Percentiles rank a stretch among this genome's conserved stretches.
These are phyloP conservation scores for Resseliella maxima DNA, from an alignment of 2,888 invertebrate species.

Conservation along the genomic window DNA sequence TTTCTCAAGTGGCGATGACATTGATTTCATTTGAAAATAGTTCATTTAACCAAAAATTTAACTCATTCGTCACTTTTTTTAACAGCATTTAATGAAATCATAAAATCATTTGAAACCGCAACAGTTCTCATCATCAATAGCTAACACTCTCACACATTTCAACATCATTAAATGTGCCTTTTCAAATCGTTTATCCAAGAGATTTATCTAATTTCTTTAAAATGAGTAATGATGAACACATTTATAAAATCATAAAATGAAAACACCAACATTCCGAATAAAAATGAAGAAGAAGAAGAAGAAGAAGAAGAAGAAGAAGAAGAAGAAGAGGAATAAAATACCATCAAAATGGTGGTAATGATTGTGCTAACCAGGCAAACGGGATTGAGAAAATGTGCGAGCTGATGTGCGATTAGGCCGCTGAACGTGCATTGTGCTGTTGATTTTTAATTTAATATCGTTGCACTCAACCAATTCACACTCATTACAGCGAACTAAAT, in stretches of 20 bases:
- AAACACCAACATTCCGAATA: not conserved
- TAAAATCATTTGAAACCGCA: not conserved
- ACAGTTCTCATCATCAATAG: constrained; percentile 34
- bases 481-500: constrained; percentile 24
- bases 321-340: not conserved
- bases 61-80: not conserved
- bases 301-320: too few relatives aligned
- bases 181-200: constrained; percentile 32
- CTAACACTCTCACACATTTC: too few relatives aligned
- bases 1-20: constrained; percentile 5
- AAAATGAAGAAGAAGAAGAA: too few relatives aligned
- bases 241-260: constrained; percentile 50
- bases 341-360: not conserved
- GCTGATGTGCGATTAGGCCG: not conserved
- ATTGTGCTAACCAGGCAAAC: constrained; percentile 6
- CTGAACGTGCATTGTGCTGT: constrained; percentile 41
- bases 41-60: not conserved
- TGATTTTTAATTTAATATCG: constrained; percentile 53
- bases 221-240: constrained; percentile 55
- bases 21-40: constrained; percentile 16
- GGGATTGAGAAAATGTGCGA: not conserved
- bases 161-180: constrained; percentile 38
- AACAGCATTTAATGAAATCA: not conserved
- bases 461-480: constrained; percentile 47
- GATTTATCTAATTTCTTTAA: constrained; percentile 54